A percentile compares a stretch with the other conserved stretches of the same genome.
phyloP scores from a whole-genome alignment of 2,888 invertebrate genomes.

The Strigamia transsilvanica region DNA sequence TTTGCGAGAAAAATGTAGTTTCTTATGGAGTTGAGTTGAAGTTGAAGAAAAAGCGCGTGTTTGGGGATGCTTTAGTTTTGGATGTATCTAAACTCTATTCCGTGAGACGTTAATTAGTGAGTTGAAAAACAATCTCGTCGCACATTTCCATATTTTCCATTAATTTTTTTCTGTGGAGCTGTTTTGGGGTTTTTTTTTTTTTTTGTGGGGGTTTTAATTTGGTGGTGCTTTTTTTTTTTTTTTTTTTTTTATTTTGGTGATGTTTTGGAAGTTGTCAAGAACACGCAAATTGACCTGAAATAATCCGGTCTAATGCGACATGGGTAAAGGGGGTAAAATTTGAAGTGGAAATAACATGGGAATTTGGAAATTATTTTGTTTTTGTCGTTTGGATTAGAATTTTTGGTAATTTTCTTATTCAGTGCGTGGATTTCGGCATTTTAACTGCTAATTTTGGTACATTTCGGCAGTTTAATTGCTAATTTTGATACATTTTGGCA shows the following conservation, averaged over 20 bases:
- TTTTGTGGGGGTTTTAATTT: not conserved
- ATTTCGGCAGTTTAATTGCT: no score
- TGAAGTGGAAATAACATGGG: no score
- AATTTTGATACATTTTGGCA: no score
- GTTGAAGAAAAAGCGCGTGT: not conserved
- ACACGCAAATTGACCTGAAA: constrained; percentile 26
- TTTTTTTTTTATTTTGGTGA: no score
- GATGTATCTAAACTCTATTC: no score
- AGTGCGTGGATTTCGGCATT: no score
- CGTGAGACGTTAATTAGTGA: constrained; percentile 37
- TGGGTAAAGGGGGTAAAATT: not conserved
- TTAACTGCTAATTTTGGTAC: no score
- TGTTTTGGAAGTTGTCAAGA: not conserved
- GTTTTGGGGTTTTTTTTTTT: not conserved
- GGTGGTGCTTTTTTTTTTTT: not conserved
- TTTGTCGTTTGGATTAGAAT: no score
- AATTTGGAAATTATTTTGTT: no score
- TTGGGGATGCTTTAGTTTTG: no score
- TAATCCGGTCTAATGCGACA: not conserved
- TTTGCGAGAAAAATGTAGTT: not conserved
- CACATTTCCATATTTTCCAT: constrained; percentile 39
- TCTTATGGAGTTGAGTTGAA: not conserved
- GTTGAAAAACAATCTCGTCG: constrained; percentile 31
- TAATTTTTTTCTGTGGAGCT: not conserved
- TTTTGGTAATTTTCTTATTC: no score